Base-by-base conservation (phyloP, 2,888 invertebrate species). In the Nomada ruficornis region DNA sequence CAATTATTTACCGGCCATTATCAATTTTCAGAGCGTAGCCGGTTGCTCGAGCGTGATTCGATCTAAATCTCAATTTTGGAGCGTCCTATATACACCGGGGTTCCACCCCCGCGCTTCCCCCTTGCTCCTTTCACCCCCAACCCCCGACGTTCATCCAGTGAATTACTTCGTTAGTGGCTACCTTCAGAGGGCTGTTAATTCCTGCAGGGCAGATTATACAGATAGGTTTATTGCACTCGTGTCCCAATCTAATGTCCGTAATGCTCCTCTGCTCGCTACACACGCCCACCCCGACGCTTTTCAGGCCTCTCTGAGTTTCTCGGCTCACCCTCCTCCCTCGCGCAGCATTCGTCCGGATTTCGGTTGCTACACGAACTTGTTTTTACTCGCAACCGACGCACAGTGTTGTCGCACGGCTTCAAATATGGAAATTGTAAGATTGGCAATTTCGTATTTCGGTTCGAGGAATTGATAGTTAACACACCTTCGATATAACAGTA, bases 131-230 rank as follows among this genome's bases (percentile, higher is more conserved):
- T 75, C 29, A 47, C 62, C 77, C 47, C 71, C 57, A 72, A 73
- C 79, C 79, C 78, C 80, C 90, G 91, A 90, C 92, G 92, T 92
- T 93, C 93, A 93, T 93, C 93, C 93, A 93, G 93, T 93, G 93
- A 93, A 94, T 94, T 93, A 94, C 94, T 94, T 93, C 93, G 93
- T 94, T 93, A 93, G 94, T 93, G 93, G 93, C 94, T 92, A 93
- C 93, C 93, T 93, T 94, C 93, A 92, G 93, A 93, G 93, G 93
- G 93, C 93, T 93, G 93, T 93, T 94, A 94, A 94, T 94, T 93
- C 93, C 94, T 94, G 92, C 93, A 93, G 94, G 94, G 93, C 93
- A 93, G 94, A 94, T 94, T 94, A 94, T 94, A 94, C 93, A 93
- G 93, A 94, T 94, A 94, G 94, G 93, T 94, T 94, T 94, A 94